Evolutionary conservation across 2,797 vertebrate genomes (phyloP), one percentile per base, ranked within the genome.

Genomic region (Catharus ustulatus): DNA sequence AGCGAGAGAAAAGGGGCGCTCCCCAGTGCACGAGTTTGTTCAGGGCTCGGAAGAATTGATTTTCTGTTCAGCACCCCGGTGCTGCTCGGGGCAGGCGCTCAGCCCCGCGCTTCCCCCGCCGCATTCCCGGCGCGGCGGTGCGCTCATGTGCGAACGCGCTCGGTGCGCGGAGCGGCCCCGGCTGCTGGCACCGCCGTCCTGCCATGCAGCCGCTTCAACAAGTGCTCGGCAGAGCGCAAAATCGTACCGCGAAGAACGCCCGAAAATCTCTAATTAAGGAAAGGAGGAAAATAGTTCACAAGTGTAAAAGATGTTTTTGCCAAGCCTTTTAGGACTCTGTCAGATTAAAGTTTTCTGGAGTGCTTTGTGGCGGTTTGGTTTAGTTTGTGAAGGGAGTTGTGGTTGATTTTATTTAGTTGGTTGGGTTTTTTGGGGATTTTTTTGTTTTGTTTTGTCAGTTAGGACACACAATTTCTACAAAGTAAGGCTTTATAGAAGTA

Each of bases 1-100:
- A 21, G 36, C 9, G 8, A 20, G n/a, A 16, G 46, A 40, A 52
- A 46, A 30, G 18, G 11, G 24, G 0, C 24, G 0, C 43, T 34
- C 15, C 8, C 1, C 17, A 1, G 0, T 2, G 23, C 9, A 0
- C 1, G 27, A 16, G 45, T 1, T 10, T 68, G 63, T 38, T 6
- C 46, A 3, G 48, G n/a, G 48, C 48, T 62, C 7, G 38, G 3
- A 48, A 3, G 4, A 15, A 2, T 11, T 22, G 13, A 0, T 6
- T 48, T 42, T n/a, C 15, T 2, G 20, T 15, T 27, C 2, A 8
- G 5, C 6, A 0, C 2, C 5, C 3, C 10, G 2, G 46, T 0
- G 13, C 7, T 3, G 71, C 15, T 57, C 23, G 10, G 30, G 20
- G 52, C 21, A 11, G 73, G 57, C 42, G 0, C 8, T 8, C 38